Percentiles rank a stretch among this genome's conserved stretches.
phyloP scores from a whole-genome alignment of 2,113 vertebrate species.

The Xiphias gladius region DNA sequence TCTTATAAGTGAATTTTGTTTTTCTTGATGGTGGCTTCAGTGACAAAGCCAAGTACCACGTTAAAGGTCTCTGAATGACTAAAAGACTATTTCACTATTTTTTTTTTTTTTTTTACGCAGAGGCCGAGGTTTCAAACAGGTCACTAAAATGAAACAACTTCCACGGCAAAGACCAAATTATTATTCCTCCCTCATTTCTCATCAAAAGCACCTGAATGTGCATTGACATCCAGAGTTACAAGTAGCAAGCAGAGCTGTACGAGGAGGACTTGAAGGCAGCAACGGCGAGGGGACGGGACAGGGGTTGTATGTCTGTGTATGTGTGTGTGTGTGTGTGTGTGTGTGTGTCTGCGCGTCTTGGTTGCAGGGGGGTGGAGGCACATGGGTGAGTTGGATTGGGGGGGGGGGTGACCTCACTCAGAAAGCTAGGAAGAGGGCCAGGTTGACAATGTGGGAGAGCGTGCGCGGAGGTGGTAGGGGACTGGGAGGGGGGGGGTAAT shows the following conservation, averaged over 20 bases:
- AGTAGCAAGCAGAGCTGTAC: neutral
- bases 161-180: too few species aligned
- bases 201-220: too few species aligned
- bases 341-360: conserved; percentile 36
- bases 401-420: conserved; percentile 66
- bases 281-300: conserved; percentile 44
- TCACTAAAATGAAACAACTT: neutral
- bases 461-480: conserved; percentile 21
- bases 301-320: conserved; percentile 22
- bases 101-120: too few species aligned
- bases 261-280: conserved; percentile 55
- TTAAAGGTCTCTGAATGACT: neutral
- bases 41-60: neutral
- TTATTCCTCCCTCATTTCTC: too few species aligned
- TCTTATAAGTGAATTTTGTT: neutral
- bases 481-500: conserved; percentile 20
- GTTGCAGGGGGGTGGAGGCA: conserved; percentile 23
- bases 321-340: conserved; percentile 18
- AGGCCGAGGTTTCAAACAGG: conserved; percentile 9
- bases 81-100: neutral
- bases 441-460: conserved; percentile 78
- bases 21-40: neutral
- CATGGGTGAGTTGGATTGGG: conserved; percentile 35
- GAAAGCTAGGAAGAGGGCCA: conserved; percentile 73
- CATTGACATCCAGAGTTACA: too few species aligned